Base-by-base conservation (phyloP, 2,888 invertebrate species). In the Hirtodrosophila alboralis region DNA sequence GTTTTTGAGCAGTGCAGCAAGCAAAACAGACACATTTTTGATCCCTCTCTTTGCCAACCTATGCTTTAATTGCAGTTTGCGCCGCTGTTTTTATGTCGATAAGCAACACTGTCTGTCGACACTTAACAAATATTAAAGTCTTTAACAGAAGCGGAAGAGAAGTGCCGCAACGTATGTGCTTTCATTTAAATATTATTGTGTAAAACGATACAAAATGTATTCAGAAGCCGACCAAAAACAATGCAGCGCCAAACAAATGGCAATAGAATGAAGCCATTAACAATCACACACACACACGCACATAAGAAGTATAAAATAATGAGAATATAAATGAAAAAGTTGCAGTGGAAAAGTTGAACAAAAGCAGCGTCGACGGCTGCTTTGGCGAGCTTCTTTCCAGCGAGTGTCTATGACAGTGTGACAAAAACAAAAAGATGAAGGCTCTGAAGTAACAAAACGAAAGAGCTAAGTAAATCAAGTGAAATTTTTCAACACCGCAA, bases 241-340 rank as follows among this genome's bases (percentile, higher is more conserved):
- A 78, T 81, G 61, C 52, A 66, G 52, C 52, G 48, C 58, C 36
- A 52, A 73, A 73, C 84, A 79, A 85, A 84, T 68, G 80, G 66
- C 80, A 62, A 64, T 62, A 43, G 62, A 84, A 63, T 64, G 66
- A 76, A 84, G 80, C 86, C 86, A 84, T 80, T 86, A 84, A 60
- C 74, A 58, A 70, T 59, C 57, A 83, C 54, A 58, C 43, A 37
- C 49, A 54, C 14, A 34, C 31, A 31, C 21, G 36, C 26, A 41
- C 12, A 48, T 5, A 13, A 27, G 13, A 14, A 34, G 12, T 44
- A 27, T 58, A 61, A 23, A 33, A 28, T 37, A 61, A 38, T 56
- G 54, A 40, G 64, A 51, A 75, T 70, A 67, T 52, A 67, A 48
- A 77, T 60, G 64, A 57, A 76, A 70, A 80, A 79, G 71, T 81